Evolutionary conservation across 2,888 invertebrate species (phyloP).

Genomic region (Ommatoiulus sabulosus): DNA sequence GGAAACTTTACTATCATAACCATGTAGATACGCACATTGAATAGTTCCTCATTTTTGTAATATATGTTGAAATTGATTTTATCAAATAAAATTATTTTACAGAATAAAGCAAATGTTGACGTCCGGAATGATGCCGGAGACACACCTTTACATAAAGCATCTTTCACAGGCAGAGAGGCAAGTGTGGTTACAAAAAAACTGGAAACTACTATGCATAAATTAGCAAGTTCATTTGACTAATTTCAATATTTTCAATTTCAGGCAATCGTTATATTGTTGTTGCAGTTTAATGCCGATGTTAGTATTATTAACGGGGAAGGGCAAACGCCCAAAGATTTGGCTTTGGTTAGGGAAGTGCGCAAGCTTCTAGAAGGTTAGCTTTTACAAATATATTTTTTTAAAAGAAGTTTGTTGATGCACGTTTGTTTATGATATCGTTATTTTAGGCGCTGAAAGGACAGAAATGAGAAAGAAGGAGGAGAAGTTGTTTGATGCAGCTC

Average conservation of each 20-base stretch:
- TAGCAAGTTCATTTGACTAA: neutral
- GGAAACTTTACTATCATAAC: neutral
- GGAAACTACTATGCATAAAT: neutral
- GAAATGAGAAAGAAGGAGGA: constrained; percentile 73
- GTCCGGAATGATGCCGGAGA: constrained; percentile 76
- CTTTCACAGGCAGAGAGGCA: constrained; percentile 78
- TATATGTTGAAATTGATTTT: too few relatives aligned
- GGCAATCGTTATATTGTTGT: constrained; percentile 75
- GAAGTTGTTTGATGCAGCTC: constrained; percentile 73
- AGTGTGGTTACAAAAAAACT: constrained; percentile 24
- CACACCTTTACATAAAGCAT: constrained; percentile 77
- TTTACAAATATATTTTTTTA: constrained; percentile 52
- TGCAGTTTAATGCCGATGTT: constrained; percentile 75
- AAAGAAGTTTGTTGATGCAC: constrained; percentile 51
- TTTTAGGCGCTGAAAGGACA: constrained; percentile 73
- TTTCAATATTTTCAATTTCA: constrained; percentile 64
- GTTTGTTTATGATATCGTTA: constrained; percentile 62
- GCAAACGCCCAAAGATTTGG: constrained; percentile 72
- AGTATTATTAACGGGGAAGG: constrained; percentile 77
- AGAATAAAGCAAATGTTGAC: constrained; percentile 74
- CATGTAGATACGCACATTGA: neutral
- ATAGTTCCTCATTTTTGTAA: neutral
- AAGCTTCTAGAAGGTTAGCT: constrained; percentile 70
- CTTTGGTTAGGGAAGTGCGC: constrained; percentile 72
- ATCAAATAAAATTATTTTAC: constrained; percentile 56